These are phyloP conservation scores for Pholis gunnellus DNA, from an alignment of 2,113 vertebrate species.

Conservation along the genomic window DNA sequence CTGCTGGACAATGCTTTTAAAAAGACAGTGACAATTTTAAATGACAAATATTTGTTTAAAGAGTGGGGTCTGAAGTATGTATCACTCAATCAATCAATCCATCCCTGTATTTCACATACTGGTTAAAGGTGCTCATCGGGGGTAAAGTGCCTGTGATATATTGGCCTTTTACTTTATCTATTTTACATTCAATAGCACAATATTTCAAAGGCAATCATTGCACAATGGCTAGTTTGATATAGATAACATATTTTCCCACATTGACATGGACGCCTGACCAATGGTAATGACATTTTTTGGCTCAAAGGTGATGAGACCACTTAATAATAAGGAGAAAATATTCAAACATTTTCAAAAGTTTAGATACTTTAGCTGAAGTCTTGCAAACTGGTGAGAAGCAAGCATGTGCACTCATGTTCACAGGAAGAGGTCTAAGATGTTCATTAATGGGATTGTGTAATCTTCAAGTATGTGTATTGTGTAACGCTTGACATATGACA, in stretches of 20 bases:
- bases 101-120: not conserved
- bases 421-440: not conserved
- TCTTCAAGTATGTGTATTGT: constrained; percentile 9
- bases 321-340: not conserved
- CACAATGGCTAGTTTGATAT: not conserved
- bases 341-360: not conserved
- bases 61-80: too few species aligned
- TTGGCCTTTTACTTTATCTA: not conserved
- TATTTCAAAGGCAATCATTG: not conserved
- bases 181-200: constrained; percentile 7
- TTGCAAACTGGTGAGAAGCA: not conserved
- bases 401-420: not conserved
- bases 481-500: constrained; percentile 23
- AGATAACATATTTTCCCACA: not conserved
- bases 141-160: not conserved
- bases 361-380: not conserved
- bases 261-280: not conserved
- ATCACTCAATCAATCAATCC: too few species aligned
- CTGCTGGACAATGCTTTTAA: too few species aligned
- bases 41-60: too few species aligned
- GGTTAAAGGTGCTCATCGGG: not conserved
- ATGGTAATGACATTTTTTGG: not conserved
- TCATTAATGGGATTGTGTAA: not conserved
- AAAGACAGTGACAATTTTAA: too few species aligned
- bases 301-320: not conserved